Base-by-base conservation (phyloP, 2,797 vertebrate genomes). In the Labroides dimidiatus region DNA sequence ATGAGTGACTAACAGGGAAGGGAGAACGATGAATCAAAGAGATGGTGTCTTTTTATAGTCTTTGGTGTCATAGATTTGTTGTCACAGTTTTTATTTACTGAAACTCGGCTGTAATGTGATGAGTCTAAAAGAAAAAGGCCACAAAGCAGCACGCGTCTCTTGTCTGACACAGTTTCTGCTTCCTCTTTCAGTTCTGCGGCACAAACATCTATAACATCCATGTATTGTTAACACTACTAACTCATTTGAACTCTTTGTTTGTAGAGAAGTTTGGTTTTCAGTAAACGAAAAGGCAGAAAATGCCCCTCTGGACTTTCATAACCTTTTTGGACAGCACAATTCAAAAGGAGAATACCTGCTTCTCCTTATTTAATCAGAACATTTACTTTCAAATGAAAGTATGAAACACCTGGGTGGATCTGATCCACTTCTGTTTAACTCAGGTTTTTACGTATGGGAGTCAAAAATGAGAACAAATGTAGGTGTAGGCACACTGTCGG, bases 371-470 rank as follows among this genome's bases (percentile, higher is more conserved):
- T 1, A 13, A 39, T 14, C 37, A 13, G 37, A 14, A 39, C 1
- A 36, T 39, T 39, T 45, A 58, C 19, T 44, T 19, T 15, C 20
- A 10, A 11, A 37, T 41, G 9, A 37, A 16, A 42, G 17, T 45
- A 23, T n/a, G 21, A 49, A 13, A 64, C 62, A 63, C 70, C 66
- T 62, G 59, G 61, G 50, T 41, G 27, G 47, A 60, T 27, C 19
- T 3, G 2, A 41, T 15, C 17, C 23, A 62, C 53, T 53, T 64
- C n/a, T 42, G 41, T 37, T 20, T 19, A 21, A 30, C 50, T 70
- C n/a, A 44, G 45, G 56, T 66, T 65, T 20, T 49, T 5, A 21
- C n/a, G 24, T 10, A 6, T n/a, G 51, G 30, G 42, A 21, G 20
- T 19, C 30, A 56, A 39, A 37, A 70, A 62, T 47, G 43, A 44